Conservation (phyloP, 2,797 vertebrate species). For the Pangasius larnaudii region DNA sequence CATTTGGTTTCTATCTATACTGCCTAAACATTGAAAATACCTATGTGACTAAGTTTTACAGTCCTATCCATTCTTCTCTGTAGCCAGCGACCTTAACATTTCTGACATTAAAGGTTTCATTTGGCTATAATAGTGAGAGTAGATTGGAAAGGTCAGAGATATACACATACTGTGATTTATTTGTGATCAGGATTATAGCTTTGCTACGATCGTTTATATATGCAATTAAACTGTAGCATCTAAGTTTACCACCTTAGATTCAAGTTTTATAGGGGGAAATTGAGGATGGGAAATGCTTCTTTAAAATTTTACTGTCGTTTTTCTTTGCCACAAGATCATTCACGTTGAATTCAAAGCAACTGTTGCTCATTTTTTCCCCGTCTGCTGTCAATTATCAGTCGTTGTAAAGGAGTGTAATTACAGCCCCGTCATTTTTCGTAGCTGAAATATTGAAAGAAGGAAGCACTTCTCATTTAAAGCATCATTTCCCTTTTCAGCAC, state of each 20-base stretch:
- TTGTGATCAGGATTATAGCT: slow-evolving; percentile 32
- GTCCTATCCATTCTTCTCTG: background rate
- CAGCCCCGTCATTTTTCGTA: slow-evolving; percentile 31
- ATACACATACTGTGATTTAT: slow-evolving; percentile 23
- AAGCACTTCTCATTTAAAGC: slow-evolving; percentile 36
- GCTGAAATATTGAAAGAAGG: slow-evolving; percentile 37
- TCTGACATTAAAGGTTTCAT: slow-evolving; percentile 36
- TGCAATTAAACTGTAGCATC: slow-evolving; percentile 1
- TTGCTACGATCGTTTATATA: slow-evolving; percentile 33
- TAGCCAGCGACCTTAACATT: background rate
- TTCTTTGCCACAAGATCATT: slow-evolving; percentile 43
- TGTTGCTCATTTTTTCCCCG: slow-evolving; percentile 23
- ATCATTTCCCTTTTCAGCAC: slow-evolving; percentile 31
- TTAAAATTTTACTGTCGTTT: slow-evolving; percentile 40
- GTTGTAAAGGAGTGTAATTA: slow-evolving; percentile 56
- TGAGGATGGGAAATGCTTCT: slow-evolving; percentile 39
- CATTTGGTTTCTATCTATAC: background rate
- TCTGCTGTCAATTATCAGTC: slow-evolving; percentile 50
- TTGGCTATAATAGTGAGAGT: slow-evolving; percentile 31
- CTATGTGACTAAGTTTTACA: background rate
- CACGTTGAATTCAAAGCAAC: slow-evolving; percentile 44
- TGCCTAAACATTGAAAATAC: background rate
- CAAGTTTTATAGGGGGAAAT: slow-evolving; percentile 6
- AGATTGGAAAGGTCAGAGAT: slow-evolving; percentile 40
- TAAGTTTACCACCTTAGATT: slow-evolving; percentile 8